phyloP scores from a whole-genome alignment of 2,888 invertebrate genomes.

The Lathronympha strigana region DNA sequence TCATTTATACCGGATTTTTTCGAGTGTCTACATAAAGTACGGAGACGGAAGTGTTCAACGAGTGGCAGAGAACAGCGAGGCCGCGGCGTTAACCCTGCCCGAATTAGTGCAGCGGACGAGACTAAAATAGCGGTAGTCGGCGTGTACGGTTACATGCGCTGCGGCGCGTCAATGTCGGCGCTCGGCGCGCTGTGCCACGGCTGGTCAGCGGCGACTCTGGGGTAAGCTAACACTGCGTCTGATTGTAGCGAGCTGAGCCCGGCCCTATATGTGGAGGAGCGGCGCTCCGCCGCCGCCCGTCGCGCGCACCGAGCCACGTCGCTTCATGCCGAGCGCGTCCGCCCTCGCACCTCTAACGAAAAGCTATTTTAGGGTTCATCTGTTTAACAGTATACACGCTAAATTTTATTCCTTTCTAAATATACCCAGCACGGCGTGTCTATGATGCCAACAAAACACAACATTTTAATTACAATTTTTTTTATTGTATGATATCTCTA shows the following conservation, averaged over 20 bases:
- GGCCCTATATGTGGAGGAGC: constrained; percentile 81
- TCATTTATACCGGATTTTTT: constrained; percentile 44
- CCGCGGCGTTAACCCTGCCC: constrained; percentile 83
- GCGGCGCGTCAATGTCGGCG: constrained; percentile 79
- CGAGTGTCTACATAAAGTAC: constrained; percentile 68
- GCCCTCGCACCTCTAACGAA: constrained; percentile 64
- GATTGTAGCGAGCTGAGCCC: constrained; percentile 74
- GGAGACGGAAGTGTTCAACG: constrained; percentile 78
- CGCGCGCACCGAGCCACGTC: constrained; percentile 52
- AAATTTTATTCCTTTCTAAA: constrained; percentile 77
- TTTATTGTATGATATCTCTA: constrained; percentile 1
- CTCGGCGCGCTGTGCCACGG: constrained; percentile 59
- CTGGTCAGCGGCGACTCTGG: constrained; percentile 65
- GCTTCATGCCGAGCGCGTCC: constrained; percentile 58
- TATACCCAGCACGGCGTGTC: constrained; percentile 66
- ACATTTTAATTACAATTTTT: constrained; percentile 45
- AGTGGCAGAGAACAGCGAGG: constrained; percentile 72
- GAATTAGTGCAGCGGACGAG: constrained; percentile 83
- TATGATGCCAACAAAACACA: constrained; percentile 49
- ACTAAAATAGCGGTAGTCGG: constrained; percentile 79
- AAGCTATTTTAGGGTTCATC: constrained; percentile 77
- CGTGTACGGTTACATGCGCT: constrained; percentile 79
- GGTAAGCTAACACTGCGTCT: constrained; percentile 78
- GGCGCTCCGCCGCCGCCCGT: constrained; percentile 54
- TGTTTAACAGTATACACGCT: constrained; percentile 74